phyloP scores from a whole-genome alignment of 2,797 vertebrate genomes.

The Fistularia commersonii region DNA sequence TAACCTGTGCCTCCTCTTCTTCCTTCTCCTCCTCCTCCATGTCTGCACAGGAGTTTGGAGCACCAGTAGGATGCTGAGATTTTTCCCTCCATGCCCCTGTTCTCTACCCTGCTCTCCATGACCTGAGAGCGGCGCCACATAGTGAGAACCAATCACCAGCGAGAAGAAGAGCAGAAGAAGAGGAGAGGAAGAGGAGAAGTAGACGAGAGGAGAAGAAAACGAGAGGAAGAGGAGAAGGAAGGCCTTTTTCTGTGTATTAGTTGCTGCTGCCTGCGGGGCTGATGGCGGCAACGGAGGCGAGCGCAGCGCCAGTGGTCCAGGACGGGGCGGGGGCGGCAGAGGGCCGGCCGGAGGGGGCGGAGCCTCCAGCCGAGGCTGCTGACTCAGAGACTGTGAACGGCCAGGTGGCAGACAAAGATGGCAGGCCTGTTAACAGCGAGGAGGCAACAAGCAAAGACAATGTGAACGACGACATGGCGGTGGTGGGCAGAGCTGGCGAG shows the following conservation, averaged over 20 bases:
- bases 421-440: conserved; percentile 11
- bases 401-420: conserved; percentile 31
- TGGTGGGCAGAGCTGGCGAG: conserved; percentile 12
- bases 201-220: conserved; percentile 49
- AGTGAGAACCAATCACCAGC: conserved; percentile 55
- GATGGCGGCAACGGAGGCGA: conserved; percentile 76
- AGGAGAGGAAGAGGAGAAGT: conserved; percentile 28
- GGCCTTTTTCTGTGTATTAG: conserved; percentile 35
- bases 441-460: conserved; percentile 54
- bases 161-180: no score
- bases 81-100: conserved; percentile 53
- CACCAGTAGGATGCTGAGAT: conserved; percentile 74
- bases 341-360: conserved; percentile 60
- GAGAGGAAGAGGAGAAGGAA: conserved; percentile 47
- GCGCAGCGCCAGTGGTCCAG: conserved; percentile 63
- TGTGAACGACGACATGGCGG: conserved; percentile 45
- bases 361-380: conserved; percentile 38
- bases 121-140: conserved; percentile 65
- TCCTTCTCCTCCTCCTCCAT: conserved; percentile 10
- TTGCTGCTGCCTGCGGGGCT: conserved; percentile 43
- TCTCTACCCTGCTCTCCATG: conserved; percentile 69
- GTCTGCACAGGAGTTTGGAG: conserved; percentile 57
- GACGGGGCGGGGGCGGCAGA: conserved; percentile 62
- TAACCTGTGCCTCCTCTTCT: conserved; percentile 51
- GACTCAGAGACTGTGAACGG: conserved; percentile 58